Evolutionary conservation across 1,140 invertebrate species (phyloP).

Genomic region (Scaptodrosophila lebanonensis): DNA sequence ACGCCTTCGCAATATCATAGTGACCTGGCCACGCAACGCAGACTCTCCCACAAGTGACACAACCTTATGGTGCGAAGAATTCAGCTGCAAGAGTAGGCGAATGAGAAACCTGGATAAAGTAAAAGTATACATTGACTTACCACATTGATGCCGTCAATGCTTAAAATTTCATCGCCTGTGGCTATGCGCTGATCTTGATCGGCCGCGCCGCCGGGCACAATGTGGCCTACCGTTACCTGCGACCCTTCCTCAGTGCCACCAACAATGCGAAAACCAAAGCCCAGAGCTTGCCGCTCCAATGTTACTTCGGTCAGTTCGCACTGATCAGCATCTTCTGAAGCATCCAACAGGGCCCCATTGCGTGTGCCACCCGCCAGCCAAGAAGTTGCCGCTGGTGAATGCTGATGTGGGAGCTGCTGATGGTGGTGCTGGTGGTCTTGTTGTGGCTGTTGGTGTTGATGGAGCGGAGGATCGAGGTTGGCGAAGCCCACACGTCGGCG

Average conservation of each 20-base stretch:
- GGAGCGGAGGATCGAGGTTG: slow-evolving; percentile 55
- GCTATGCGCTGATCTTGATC: slow-evolving; percentile 90
- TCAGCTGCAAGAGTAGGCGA: slow-evolving; percentile 78
- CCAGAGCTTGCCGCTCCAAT: slow-evolving; percentile 88
- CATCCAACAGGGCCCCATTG: slow-evolving; percentile 65
- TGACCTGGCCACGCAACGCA: slow-evolving; percentile 85
- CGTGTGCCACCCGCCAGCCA: slow-evolving; percentile 26
- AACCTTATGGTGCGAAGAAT: slow-evolving; percentile 92
- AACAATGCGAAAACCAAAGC: slow-evolving; percentile 98
- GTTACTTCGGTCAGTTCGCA: slow-evolving; percentile 88
- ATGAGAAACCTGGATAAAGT: neutral
- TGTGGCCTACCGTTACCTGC: slow-evolving; percentile 96
- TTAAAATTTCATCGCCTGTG: slow-evolving; percentile 93
- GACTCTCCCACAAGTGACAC: slow-evolving; percentile 92
- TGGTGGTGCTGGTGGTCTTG: slow-evolving; percentile 40
- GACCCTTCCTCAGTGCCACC: slow-evolving; percentile 99
- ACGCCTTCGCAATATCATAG: slow-evolving; percentile 83
- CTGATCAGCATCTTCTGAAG: slow-evolving; percentile 78
- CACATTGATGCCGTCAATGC: slow-evolving; percentile 89
- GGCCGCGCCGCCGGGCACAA: slow-evolving; percentile 94
- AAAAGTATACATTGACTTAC: slow-evolving; percentile 32
- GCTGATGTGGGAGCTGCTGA: slow-evolving; percentile 36
- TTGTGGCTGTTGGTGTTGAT: slow-evolving; percentile 26
- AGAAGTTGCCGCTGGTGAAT: slow-evolving; percentile 35
- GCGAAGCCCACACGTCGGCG: slow-evolving; percentile 66